phyloP scores from a whole-genome alignment of 30 jellyfish, hydroid and myxozoan species.

The Nemopilema nomurai region DNA sequence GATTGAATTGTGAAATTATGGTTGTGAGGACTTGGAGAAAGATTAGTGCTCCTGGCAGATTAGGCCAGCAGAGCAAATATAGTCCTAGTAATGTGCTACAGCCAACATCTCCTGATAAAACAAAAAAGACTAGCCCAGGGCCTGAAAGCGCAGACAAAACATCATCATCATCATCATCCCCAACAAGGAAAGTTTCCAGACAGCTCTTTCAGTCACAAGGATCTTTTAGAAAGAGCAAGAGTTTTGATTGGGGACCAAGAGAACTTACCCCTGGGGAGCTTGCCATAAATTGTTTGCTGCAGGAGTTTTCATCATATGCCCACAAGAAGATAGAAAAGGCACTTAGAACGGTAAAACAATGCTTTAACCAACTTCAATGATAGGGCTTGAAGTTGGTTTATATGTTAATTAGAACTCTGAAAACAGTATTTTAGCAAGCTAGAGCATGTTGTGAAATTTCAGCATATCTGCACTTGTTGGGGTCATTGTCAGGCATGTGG shows the following conservation, averaged over 20 bases:
- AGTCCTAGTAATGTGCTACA: conserved; percentile 50
- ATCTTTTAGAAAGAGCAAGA: not conserved
- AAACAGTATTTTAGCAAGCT: too few species aligned
- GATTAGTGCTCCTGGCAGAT: conserved; percentile 89
- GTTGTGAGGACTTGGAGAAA: conserved; percentile 75
- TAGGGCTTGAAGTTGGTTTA: too few species aligned
- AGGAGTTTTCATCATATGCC: conserved; percentile 59
- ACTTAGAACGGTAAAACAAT: conserved; percentile 50
- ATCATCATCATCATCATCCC: not conserved
- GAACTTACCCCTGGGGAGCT: conserved; percentile 58
- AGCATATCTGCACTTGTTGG: too few species aligned
- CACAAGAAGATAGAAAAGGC: conserved; percentile 60
- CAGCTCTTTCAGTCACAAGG: conserved; percentile 29
- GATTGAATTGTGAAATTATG: conserved; percentile 4
- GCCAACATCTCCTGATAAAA: conserved; percentile 13
- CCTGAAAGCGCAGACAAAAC: conserved; percentile 9
- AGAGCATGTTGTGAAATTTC: too few species aligned
- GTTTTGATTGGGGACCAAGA: conserved; percentile 1
- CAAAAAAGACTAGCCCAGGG: not conserved
- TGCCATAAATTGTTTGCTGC: conserved; percentile 56
- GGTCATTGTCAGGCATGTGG: too few species aligned
- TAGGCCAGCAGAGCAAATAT: conserved; percentile 59
- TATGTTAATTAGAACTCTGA: too few species aligned
- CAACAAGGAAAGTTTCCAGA: conserved; percentile 35
- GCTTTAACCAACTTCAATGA: too few species aligned